Base-by-base conservation (phyloP, 2,797 vertebrate species). In the Hybognathus amarus region DNA sequence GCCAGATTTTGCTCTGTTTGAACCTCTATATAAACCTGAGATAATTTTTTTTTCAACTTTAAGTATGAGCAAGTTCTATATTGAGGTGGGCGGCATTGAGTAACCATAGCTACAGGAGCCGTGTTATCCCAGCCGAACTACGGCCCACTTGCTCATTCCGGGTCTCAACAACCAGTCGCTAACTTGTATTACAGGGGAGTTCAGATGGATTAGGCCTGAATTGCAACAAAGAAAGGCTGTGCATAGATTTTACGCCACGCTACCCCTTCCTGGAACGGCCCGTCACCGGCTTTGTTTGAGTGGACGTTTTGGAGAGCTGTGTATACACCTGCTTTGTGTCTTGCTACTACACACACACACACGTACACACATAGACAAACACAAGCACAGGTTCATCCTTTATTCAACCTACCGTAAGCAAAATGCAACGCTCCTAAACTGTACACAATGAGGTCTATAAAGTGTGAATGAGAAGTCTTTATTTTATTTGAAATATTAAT, bases 171-270 rank as follows among this genome's bases (percentile, higher is more conserved):
- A 80, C 80, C 83, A 87, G 84, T 90, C 74, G 33, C 86, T 88
- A 82, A 85, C 84, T 88, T 92, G 88, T 88, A 90, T 92, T 87
- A 87, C 38, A 11, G 52, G 66, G 61, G 59, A 71, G 77, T 74
- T 85, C 50, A 85, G 91, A 90, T 85, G 86, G 85, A 91, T 93
- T 89, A 80, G 80, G 80, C 59, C 77, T 80, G 79, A 87, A 85
- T 88, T 84, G 85, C 83, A 87, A 88, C 90, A 88, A 89, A 88
- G 88, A 79, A 77, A 68, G 85, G 67, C 83, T 80, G 80, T 88
- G 87, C 89, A 91, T 89, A 89, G 87, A 91, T 93, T 93, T 92
- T 87, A 86, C 66, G 85, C 90, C 75, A 70, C 79, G 73, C 91
- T 92, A 87, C 84, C 40, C 75, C 85, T 83, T 90, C 90, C 90